A percentile compares a stretch with the other conserved stretches of the same genome.
phyloP scores from a whole-genome alignment of 1,140 invertebrate species.

The Drosophila neocordata region DNA sequence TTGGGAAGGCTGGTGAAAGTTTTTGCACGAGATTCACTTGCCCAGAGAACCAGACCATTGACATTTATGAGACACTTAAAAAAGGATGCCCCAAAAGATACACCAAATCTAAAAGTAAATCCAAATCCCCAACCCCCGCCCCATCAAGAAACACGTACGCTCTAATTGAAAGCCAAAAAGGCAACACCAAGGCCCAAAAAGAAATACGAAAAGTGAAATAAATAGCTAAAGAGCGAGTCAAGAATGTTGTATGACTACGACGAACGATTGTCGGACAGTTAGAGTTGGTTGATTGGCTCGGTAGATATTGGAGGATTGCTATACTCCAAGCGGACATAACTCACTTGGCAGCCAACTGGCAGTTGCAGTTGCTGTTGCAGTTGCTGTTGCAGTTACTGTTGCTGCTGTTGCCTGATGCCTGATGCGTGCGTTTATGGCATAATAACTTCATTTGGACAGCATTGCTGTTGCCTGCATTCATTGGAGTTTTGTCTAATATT shows the following conservation, averaged over 20 bases:
- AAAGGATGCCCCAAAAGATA: constrained; percentile 69
- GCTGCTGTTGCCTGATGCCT: constrained; percentile 24
- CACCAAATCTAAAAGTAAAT: no score
- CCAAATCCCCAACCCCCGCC: no score
- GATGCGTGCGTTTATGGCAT: constrained; percentile 82
- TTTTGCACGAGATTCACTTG: constrained; percentile 65
- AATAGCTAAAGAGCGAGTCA: constrained; percentile 48
- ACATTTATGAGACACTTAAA: constrained; percentile 72
- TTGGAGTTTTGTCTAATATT: constrained; percentile 44
- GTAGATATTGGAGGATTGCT: constrained; percentile 45
- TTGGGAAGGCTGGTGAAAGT: constrained; percentile 50
- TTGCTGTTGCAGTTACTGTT: background rate
- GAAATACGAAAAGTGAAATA: constrained; percentile 24
- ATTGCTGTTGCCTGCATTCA: constrained; percentile 56
- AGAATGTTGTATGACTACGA: constrained; percentile 56
- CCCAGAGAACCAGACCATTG: constrained; percentile 40
- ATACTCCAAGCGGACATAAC: constrained; percentile 71
- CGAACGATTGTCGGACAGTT: constrained; percentile 63
- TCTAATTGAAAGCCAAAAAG: constrained; percentile 64
- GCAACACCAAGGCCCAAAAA: constrained; percentile 51
- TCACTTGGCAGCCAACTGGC: constrained; percentile 51
- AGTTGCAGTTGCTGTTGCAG: constrained; percentile 19
- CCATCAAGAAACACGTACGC: constrained; percentile 51
- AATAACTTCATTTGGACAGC: constrained; percentile 82
- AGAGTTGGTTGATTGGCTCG: constrained; percentile 61